A percentile compares a stretch with the other conserved stretches of the same genome.
phyloP scores from a whole-genome alignment of 2,113 vertebrate genomes.

The Nothocercus nigrocapillus region DNA sequence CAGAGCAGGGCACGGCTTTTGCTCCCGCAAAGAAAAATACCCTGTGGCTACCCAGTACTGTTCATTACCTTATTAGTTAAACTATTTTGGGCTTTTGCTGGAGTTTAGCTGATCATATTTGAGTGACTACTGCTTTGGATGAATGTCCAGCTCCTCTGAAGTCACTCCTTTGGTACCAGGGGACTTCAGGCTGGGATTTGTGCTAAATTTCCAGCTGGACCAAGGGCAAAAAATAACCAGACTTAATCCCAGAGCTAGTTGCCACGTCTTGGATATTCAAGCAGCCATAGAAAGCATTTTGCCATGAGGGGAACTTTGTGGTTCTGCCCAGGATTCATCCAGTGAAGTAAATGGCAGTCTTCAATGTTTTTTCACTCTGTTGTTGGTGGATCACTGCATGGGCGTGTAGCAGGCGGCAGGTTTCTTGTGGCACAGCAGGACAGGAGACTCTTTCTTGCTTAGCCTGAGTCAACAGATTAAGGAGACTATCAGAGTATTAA shows the following conservation, averaged over 20 bases:
- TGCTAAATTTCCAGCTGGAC: neutral
- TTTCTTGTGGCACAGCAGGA: neutral
- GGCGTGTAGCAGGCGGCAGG: neutral
- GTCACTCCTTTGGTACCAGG: neutral
- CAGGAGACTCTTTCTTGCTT: neutral
- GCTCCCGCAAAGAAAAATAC: neutral
- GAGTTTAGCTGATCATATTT: neutral
- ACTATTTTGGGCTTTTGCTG: neutral
- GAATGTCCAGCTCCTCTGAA: neutral
- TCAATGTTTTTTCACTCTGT: neutral
- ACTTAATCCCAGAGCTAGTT: neutral
- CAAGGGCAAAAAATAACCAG: neutral
- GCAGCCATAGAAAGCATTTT: neutral
- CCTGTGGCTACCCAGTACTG: neutral
- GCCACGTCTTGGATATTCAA: neutral
- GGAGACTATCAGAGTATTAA: neutral
- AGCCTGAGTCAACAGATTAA: neutral
- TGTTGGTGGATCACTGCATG: neutral
- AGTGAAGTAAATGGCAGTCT: neutral
- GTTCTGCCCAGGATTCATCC: neutral
- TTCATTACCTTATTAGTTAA: neutral
- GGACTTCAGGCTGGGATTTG: rapidly evolving
- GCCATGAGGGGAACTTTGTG: neutral
- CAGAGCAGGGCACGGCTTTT: neutral
- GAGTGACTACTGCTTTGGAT: neutral